Conservation (phyloP, 2,113 vertebrate species). For the Tapirus terrestris region DNA sequence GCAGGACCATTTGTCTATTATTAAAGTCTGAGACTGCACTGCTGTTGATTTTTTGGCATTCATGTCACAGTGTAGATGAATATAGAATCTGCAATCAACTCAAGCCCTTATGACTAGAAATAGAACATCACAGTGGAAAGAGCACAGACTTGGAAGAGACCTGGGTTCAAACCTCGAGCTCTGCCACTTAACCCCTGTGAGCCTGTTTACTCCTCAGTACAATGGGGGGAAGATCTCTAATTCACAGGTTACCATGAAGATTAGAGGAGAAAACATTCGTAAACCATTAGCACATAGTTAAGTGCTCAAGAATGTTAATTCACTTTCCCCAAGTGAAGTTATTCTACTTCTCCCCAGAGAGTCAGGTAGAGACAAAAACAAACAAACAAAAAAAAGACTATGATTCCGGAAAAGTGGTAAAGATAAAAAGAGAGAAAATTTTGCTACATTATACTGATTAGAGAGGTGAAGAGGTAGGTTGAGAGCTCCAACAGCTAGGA, state of each 20-base stretch:
- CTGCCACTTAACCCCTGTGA: neutral
- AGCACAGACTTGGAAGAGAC: neutral
- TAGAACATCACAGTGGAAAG: neutral
- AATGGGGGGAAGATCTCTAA: neutral
- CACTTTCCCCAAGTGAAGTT: neutral
- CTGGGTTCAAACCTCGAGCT: neutral
- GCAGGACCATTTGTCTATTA: neutral
- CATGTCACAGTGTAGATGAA: neutral
- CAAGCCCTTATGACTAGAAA: neutral
- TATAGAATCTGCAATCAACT: neutral
- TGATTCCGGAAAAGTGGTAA: neutral
- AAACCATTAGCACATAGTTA: neutral
- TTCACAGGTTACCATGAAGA: neutral
- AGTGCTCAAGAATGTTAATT: neutral
- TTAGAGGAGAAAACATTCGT: neutral
- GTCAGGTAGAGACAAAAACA: neutral
- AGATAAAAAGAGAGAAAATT: neutral
- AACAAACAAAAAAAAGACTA: neutral
- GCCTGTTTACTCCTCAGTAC: neutral
- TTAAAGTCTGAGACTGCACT: neutral
- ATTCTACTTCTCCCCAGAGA: conserved; percentile 11
- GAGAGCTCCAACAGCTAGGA: neutral
- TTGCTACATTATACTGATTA: neutral
- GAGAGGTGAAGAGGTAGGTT: neutral
- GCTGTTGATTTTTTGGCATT: neutral